Evolutionary conservation across 2,113 vertebrate species (phyloP).

Genomic region (Zosterops hypoxanthus): DNA sequence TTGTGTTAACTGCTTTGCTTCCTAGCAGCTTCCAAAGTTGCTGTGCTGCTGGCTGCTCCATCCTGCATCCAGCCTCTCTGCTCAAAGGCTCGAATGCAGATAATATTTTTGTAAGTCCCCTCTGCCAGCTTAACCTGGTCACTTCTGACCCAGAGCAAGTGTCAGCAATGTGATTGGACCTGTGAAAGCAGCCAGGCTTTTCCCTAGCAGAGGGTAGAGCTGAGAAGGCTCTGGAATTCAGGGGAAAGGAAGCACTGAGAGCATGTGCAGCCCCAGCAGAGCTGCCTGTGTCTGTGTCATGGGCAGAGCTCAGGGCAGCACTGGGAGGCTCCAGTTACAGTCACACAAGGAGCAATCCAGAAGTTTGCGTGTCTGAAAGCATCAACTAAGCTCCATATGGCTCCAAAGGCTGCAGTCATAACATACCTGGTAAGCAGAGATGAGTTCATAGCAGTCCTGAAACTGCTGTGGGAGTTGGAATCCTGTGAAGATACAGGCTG

Average conservation of each 20-base stretch:
- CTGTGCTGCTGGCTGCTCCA: neutral
- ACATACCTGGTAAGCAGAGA: neutral
- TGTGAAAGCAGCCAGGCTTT: neutral
- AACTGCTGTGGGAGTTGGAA: neutral
- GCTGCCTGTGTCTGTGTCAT: accelerated
- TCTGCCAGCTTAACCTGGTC: neutral
- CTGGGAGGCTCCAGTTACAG: neutral
- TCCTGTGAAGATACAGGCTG: neutral
- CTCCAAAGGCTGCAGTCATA: neutral
- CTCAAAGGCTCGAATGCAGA: neutral
- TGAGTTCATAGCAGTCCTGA: neutral
- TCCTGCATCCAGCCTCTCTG: neutral
- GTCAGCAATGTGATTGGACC: neutral
- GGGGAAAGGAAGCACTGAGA: neutral
- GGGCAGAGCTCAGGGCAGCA: neutral
- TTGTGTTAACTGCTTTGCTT: neutral
- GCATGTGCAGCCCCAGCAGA: neutral
- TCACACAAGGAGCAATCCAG: neutral
- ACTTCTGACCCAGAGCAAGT: neutral
- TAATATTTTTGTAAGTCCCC: neutral
- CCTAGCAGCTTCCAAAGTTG: neutral
- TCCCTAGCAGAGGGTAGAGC: neutral
- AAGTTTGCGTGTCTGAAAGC: neutral
- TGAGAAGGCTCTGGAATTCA: neutral
- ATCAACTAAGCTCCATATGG: accelerated